phyloP scores from a whole-genome alignment of 2,888 invertebrate species.

The Acanthosepion esculentum region DNA sequence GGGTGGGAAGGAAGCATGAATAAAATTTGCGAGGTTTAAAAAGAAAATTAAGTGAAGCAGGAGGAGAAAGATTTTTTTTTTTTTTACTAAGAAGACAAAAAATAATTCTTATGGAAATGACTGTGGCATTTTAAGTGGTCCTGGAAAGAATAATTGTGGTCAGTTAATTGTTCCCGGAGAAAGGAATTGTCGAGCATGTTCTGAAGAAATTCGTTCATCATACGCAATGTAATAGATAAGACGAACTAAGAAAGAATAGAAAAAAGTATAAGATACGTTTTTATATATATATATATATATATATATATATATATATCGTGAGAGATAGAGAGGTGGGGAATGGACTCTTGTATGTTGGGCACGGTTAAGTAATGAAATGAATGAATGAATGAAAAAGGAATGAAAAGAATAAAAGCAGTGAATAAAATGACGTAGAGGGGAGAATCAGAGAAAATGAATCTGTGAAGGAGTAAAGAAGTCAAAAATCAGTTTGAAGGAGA shows the following conservation, averaged over 20 bases:
- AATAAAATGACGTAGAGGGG: neutral
- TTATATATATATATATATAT: too few relatives aligned
- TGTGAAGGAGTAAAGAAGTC: neutral
- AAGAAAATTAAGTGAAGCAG: neutral
- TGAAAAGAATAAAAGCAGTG: neutral
- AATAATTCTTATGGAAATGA: neutral
- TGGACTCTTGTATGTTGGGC: neutral
- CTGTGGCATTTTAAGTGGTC: neutral
- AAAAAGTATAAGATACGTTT: too few relatives aligned
- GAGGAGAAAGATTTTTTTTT: neutral
- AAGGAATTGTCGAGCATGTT: neutral
- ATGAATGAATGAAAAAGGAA: neutral
- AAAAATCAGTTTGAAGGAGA: neutral
- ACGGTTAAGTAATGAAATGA: neutral
- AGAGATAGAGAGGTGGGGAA: too few relatives aligned
- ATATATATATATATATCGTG: too few relatives aligned
- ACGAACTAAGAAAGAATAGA: neutral
- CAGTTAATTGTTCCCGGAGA: neutral
- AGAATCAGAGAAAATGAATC: neutral
- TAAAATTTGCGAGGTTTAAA: neutral
- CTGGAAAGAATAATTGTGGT: slow-evolving; percentile 4
- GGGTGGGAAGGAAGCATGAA: neutral
- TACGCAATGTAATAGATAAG: neutral
- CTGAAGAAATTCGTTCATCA: neutral
- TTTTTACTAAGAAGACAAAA: neutral